phyloP scores from a whole-genome alignment of 1,140 invertebrate genomes.

The Bombus sibiricus region DNA sequence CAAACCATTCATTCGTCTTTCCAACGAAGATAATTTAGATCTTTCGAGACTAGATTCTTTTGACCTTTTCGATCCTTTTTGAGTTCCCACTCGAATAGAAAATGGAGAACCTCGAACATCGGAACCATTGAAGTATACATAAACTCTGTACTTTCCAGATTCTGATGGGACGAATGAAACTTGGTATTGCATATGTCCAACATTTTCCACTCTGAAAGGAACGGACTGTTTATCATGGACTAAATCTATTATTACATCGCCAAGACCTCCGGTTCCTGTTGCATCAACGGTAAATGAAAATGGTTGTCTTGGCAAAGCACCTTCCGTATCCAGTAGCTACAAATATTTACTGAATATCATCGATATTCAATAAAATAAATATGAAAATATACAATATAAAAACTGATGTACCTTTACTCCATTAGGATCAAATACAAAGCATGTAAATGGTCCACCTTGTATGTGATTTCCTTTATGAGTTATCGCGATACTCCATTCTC shows the following conservation, averaged over 20 bases:
- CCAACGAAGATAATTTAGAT: conserved; percentile 74
- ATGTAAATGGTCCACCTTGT: conserved; percentile 97
- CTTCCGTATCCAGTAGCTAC: conserved; percentile 87
- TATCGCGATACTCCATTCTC: conserved; percentile 98
- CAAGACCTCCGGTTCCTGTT: conserved; percentile 92
- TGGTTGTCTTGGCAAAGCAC: conserved; percentile 89
- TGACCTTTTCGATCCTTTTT: conserved; percentile 83
- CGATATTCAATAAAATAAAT: neutral
- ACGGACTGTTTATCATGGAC: conserved; percentile 92
- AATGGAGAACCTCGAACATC: conserved; percentile 96
- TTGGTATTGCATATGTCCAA: conserved; percentile 91
- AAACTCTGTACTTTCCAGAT: conserved; percentile 95
- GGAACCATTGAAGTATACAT: conserved; percentile 97
- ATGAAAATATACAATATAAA: neutral
- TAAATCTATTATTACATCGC: conserved; percentile 94
- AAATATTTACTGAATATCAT: conserved; percentile 34
- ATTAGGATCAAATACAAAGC: conserved; percentile 98
- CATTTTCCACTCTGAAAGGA: conserved; percentile 92
- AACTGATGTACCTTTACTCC: conserved; percentile 87
- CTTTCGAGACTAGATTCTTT: conserved; percentile 75
- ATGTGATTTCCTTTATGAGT: conserved; percentile 98
- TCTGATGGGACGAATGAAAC: conserved; percentile 95
- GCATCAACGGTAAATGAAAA: conserved; percentile 93
- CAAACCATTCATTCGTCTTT: conserved; percentile 78
- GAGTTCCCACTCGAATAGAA: conserved; percentile 90